phyloP scores from a whole-genome alignment of 1,140 invertebrate species.

The Drosophila biarmipes region DNA sequence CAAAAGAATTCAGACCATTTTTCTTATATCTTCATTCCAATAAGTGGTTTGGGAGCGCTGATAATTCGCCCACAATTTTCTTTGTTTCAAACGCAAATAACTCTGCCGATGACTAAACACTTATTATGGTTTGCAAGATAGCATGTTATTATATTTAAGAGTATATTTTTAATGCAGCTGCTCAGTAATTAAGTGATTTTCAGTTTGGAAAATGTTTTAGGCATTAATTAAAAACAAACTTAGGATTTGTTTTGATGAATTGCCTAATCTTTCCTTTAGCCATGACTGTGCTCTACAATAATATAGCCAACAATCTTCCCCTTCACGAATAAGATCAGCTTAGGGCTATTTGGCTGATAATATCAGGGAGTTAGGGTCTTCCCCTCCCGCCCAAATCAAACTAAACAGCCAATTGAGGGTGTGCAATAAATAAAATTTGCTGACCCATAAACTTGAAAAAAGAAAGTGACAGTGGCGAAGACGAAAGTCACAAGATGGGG shows the following conservation, averaged over 20 bases:
- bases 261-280: too few relatives aligned
- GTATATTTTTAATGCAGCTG: neutral
- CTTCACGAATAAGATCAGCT: conserved; percentile 39
- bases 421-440: conserved; percentile 79
- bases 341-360: conserved; percentile 53
- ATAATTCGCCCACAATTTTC: neutral
- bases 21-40: neutral
- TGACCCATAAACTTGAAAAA: conserved; percentile 67
- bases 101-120: neutral
- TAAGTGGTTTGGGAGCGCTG: neutral
- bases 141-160: neutral
- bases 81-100: neutral
- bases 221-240: neutral
- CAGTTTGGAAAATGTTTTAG: neutral
- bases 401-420: conserved; percentile 73
- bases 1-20: neutral
- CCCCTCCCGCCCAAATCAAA: conserved; percentile 34
- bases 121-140: neutral
- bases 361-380: conserved; percentile 28
- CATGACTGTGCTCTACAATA: too few relatives aligned
- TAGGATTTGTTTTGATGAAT: neutral
- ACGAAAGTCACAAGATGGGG: neutral
- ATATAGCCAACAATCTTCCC: neutral
- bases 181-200: neutral
- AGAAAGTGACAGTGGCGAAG: conserved; percentile 19